These are phyloP conservation scores for Gadus chalcogrammus DNA, from an alignment of 2,113 vertebrate genomes.

Conservation along the genomic window DNA sequence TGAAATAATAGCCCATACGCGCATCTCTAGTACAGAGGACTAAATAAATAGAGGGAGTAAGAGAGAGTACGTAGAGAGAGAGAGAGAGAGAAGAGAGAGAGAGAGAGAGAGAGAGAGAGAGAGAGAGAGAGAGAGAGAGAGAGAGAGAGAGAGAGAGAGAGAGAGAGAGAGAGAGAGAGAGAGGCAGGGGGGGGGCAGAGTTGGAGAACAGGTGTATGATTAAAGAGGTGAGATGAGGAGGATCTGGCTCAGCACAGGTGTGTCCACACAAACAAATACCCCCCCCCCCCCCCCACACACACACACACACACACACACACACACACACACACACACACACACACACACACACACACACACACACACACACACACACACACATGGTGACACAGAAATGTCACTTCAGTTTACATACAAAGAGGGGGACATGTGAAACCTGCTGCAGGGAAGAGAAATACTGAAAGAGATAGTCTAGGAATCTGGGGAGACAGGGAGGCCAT, in stretches of 20 bases:
- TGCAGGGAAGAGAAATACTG: neutral
- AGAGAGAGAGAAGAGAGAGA: no score
- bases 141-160: neutral
- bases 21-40: no score
- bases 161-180: conserved; percentile 7
- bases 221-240: conserved; percentile 40
- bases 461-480: neutral
- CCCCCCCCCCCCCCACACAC: neutral
- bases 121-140: no score
- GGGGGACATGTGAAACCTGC: neutral
- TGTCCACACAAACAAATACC: neutral
- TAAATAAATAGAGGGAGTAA: neutral
- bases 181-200: neutral
- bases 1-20: no score
- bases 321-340: no score
- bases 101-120: neutral
- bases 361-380: no score
- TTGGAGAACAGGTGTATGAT: conserved; percentile 42
- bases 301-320: conserved; percentile 18
- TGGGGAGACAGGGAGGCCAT: neutral
- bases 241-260: conserved; percentile 27
- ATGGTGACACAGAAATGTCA: conserved; percentile 53
- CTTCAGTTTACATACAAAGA: conserved; percentile 44
- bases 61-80: neutral
- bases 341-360: no score